Conservation (phyloP, 2,797 vertebrate genomes). For the Botia kubotai region DNA sequence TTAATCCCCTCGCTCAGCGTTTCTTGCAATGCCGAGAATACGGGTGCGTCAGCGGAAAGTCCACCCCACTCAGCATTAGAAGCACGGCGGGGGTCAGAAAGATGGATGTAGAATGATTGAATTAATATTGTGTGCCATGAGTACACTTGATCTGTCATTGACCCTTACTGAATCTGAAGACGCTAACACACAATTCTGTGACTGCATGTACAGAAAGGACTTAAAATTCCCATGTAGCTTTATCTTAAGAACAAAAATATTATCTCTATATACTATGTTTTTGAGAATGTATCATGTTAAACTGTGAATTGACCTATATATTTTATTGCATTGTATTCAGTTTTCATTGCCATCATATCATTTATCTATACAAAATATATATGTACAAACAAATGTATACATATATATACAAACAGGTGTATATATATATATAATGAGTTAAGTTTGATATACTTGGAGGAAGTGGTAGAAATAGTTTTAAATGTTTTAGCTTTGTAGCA, state of each 20-base stretch:
- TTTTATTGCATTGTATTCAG: slow-evolving; percentile 83
- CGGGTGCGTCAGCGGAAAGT: slow-evolving; percentile 37
- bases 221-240: slow-evolving; percentile 79
- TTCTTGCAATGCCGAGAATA: slow-evolving; percentile 30
- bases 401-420: slow-evolving; percentile 76
- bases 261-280: slow-evolving; percentile 84
- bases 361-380: slow-evolving; percentile 83
- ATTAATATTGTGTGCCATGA: slow-evolving; percentile 73
- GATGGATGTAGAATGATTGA: slow-evolving; percentile 59
- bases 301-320: slow-evolving; percentile 86
- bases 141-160: slow-evolving; percentile 76
- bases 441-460: slow-evolving; percentile 86
- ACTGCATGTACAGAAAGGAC: slow-evolving; percentile 85
- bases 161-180: slow-evolving; percentile 68
- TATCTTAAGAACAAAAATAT: slow-evolving; percentile 67
- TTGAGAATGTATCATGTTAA: slow-evolving; percentile 87
- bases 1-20: slow-evolving; percentile 48
- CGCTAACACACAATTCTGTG: slow-evolving; percentile 84
- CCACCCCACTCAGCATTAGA: slow-evolving; percentile 60
- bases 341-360: slow-evolving; percentile 80
- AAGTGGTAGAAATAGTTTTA: slow-evolving; percentile 87
- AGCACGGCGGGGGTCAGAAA: slow-evolving; percentile 43
- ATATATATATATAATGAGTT: slow-evolving; percentile 79
- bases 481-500: slow-evolving; percentile 88
- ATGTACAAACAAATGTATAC: slow-evolving; percentile 64